Evolutionary conservation across 2,888 invertebrate genomes (phyloP).

Genomic region (Mycalesis mineus): DNA sequence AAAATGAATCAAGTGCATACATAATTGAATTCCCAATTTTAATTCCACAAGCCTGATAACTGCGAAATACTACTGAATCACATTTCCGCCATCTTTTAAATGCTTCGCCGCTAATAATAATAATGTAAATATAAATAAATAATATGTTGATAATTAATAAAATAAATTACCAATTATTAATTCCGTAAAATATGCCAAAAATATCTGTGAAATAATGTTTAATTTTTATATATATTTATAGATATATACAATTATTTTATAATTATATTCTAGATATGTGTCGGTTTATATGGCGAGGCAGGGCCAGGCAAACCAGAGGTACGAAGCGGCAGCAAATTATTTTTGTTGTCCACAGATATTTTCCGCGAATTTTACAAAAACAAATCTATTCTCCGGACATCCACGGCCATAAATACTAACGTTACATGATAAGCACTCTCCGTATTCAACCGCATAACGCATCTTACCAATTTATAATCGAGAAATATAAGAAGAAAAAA

Average conservation of each 20-base stretch:
- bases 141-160: constrained; percentile 43
- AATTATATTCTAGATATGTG: no score
- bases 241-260: no score
- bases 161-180: constrained; percentile 36
- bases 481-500: constrained; percentile 73
- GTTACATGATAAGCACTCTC: constrained; percentile 63
- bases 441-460: constrained; percentile 64
- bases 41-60: constrained; percentile 63
- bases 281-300: not conserved
- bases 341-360: constrained; percentile 6
- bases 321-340: not conserved
- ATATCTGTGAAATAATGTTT: constrained; percentile 1
- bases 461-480: constrained; percentile 71
- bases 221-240: no score
- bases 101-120: constrained; percentile 30
- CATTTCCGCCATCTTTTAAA: constrained; percentile 39
- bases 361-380: not conserved
- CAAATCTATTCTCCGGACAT: constrained; percentile 13
- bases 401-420: constrained; percentile 44
- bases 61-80: constrained; percentile 47
- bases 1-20: constrained; percentile 75
- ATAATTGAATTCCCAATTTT: constrained; percentile 68
- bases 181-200: constrained; percentile 33
- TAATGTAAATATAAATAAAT: constrained; percentile 43
- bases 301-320: not conserved